Conservation (phyloP, 37 sponge, comb jelly and placozoan genomes). For the Haliclona indistincta region DNA sequence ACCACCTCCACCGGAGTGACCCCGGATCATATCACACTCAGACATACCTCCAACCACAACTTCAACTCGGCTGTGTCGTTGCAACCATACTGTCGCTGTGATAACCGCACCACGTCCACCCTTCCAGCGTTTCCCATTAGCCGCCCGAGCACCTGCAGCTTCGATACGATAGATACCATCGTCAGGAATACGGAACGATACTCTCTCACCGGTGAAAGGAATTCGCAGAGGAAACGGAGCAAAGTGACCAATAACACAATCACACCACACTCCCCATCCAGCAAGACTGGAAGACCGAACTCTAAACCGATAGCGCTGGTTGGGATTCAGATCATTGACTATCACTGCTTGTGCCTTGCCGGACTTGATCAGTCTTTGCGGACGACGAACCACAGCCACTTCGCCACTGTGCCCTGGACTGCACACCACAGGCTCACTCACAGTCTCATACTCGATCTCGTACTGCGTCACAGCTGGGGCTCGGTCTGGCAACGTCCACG, state of each 20-base stretch:
- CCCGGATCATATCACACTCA: slow-evolving; percentile 9
- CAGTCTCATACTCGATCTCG: slow-evolving; percentile 63
- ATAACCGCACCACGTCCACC: slow-evolving; percentile 75
- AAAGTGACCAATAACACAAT: slow-evolving; percentile 27
- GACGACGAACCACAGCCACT: background rate
- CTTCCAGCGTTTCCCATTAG: slow-evolving; percentile 32
- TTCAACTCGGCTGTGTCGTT: slow-evolving; percentile 50
- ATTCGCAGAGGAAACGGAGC: slow-evolving; percentile 48
- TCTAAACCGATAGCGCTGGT: slow-evolving; percentile 52
- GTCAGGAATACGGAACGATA: slow-evolving; percentile 44
- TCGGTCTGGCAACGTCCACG: slow-evolving; percentile 32
- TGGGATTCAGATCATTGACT: slow-evolving; percentile 47
- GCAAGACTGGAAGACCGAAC: slow-evolving; percentile 63
- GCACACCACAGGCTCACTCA: background rate
- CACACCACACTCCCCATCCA: slow-evolving; percentile 80
- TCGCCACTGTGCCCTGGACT: slow-evolving; percentile 11
- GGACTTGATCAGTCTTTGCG: slow-evolving; percentile 17
- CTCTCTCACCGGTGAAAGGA: slow-evolving; percentile 35
- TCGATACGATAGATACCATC: slow-evolving; percentile 56
- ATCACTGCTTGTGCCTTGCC: slow-evolving; percentile 40
- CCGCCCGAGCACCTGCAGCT: slow-evolving; percentile 68
- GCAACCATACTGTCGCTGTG: slow-evolving; percentile 46
- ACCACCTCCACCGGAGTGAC: slow-evolving; percentile 70
- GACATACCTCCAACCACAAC: slow-evolving; percentile 73
- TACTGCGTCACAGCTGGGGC: slow-evolving; percentile 13